Evolutionary conservation across 1,140 invertebrate species (phyloP), one percentile per base, ranked within the genome.

Genomic region (Hestina assimilis): DNA sequence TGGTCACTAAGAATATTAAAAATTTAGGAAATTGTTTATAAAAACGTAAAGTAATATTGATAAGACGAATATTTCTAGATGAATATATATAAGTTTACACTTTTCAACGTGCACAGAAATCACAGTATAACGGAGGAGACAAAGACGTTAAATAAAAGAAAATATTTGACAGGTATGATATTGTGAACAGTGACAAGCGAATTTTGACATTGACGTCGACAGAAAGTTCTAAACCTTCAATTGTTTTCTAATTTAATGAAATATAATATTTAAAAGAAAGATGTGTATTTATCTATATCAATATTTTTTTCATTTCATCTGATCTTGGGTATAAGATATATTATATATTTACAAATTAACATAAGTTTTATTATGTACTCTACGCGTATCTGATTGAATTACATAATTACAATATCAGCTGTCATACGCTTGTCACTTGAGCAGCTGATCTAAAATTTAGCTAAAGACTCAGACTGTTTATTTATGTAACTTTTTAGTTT

Each of bases 401-500:
- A 54, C 29, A 28, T 54, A 54, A 54, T 38, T 20, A 35, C 19
- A 45, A n/a, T 43, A 19, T 45, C 48, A 54, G 28, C 21, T 46
- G 53, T 40, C 29, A 46, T n/a, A 31, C 15, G 28, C 11, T 14
- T 24, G 50, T 53, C 50, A 53, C 50, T 24, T n/a, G 35, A 72
- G 51, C 78, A 79, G 74, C 74, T 76, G 78, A 79, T 76, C 24
- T 33, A 60, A 47, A 47, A 33, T 53, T 62, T 66, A 45, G 24
- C 56, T 68, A 19, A 24, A 51, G n/a, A 61, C 53, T 31, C 21
- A n/a, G n/a, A n/a, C n/a, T 46, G 46, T 43, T 28, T 70, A 71
- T 82, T 79, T 83, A 83, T 83, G 74, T 80, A 80, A 80, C 74
- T 77, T 61, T 58, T 35, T 31, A 46, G 42, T 28, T 45, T 38